phyloP scores from a whole-genome alignment of 1,140 invertebrate species.

The Aphelinus atriplicis region DNA sequence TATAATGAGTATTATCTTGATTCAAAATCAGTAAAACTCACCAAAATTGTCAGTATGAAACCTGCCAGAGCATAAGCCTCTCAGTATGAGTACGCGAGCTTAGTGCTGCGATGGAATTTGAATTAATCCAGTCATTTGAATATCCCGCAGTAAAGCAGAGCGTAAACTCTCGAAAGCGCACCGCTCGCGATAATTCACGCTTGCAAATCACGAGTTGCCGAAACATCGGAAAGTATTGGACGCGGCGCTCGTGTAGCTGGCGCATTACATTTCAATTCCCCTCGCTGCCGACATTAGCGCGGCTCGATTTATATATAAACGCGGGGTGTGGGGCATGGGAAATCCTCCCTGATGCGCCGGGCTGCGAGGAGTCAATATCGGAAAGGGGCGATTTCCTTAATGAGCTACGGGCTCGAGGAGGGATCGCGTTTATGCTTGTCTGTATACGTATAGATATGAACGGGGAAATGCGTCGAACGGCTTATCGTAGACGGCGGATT shows the following conservation, averaged over 20 bases:
- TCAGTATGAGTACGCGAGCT: too few relatives aligned
- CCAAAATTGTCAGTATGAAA: too few relatives aligned
- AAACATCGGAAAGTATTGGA: constrained; percentile 8
- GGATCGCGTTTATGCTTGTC: too few relatives aligned
- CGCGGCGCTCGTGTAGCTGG: not conserved
- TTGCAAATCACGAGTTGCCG: not conserved
- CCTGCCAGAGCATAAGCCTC: too few relatives aligned
- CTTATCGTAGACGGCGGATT: constrained; percentile 26
- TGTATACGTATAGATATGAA: not conserved
- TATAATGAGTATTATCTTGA: too few relatives aligned
- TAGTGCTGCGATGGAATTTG: too few relatives aligned
- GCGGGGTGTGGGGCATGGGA: too few relatives aligned
- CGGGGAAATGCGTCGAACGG: constrained; percentile 9
- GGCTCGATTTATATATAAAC: constrained; percentile 29
- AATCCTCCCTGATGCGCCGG: not conserved
- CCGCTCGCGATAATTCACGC: not conserved
- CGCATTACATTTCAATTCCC: not conserved
- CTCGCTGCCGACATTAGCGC: not conserved
- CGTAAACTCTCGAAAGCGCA: not conserved
- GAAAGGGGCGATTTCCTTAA: constrained; percentile 39
- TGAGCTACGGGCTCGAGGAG: constrained; percentile 4
- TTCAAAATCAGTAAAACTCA: too few relatives aligned
- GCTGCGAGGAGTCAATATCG: constrained; percentile 33
- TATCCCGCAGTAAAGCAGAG: too few relatives aligned
- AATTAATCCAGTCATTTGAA: too few relatives aligned